phyloP scores from a whole-genome alignment of 2,113 vertebrate genomes.

The Vombatus ursinus region DNA sequence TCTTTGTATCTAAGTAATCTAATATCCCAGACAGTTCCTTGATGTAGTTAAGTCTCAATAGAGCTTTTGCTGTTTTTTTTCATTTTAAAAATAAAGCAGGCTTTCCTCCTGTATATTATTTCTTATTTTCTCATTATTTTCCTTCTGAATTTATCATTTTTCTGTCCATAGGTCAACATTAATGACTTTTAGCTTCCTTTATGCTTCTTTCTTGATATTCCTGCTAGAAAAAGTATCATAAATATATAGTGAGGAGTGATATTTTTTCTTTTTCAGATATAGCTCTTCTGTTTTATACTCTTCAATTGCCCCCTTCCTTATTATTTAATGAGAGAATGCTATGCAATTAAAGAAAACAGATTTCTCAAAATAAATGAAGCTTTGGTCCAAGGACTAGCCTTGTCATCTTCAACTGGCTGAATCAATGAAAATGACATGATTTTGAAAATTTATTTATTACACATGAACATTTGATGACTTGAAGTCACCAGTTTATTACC shows the following conservation, averaged over 20 bases:
- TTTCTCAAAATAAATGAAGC: neutral
- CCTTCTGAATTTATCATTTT: conserved; percentile 1
- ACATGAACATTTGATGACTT: neutral
- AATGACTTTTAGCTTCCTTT: neutral
- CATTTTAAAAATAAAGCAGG: neutral
- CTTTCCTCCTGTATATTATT: neutral
- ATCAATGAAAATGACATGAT: neutral
- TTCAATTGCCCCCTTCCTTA: neutral
- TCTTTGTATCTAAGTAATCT: conserved; percentile 48
- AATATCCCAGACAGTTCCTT: conserved; percentile 47
- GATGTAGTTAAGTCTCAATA: conserved; percentile 24
- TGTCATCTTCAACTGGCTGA: neutral
- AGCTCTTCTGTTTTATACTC: neutral
- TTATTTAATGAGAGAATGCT: neutral
- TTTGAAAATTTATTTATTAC: neutral
- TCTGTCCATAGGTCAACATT: neutral
- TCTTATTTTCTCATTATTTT: conserved; percentile 9
- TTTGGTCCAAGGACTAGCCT: neutral
- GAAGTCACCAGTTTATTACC: neutral
- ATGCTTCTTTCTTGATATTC: neutral
- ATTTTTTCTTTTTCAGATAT: neutral
- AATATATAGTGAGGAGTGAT: neutral
- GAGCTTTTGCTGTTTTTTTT: conserved; percentile 6
- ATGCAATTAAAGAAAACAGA: neutral
- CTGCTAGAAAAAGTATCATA: neutral